Base-by-base conservation (phyloP, 2,888 invertebrate species). In the Seira musarum region DNA sequence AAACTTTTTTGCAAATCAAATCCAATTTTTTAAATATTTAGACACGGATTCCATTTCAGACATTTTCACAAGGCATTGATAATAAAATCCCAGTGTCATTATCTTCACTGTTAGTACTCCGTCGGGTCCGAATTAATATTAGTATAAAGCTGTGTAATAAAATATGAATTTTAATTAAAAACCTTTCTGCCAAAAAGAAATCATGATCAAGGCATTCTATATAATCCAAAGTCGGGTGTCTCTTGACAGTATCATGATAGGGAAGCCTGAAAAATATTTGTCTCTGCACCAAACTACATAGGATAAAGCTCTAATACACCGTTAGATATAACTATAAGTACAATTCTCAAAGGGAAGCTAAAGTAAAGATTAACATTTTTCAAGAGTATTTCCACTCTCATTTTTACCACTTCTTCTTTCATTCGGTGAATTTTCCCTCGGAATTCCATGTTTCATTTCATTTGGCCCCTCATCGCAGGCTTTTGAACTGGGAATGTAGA, bases 151-250 rank as follows among this genome's bases (percentile, higher is more conserved):
- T 8, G 22, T 13, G 72, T 24, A 72, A 65, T 72, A 72, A 72
- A 72, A 72, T 64, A 65, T 65, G 72, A 64, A 72, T 64, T 72
- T 72, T 72, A 65, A 72, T 72, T 72, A 72, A 72, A 40, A 72
- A 71, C 46, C 71, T 40, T 40, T 63, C 63, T 71, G 35, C 70
- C 17, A 64, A 25, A 63, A 61, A 63, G 17, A n/a, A n/a, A 40
- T 40, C 40, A 40, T 40, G 40, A 40, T 40, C 40, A 5, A 13
- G n/a, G n/a, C n/a, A n/a, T n/a, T n/a, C n/a, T n/a, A n/a, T n/a
- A n/a, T n/a, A 40, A 40, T 40, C 40, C 40, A 40, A 40, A 13
- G 40, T n/a, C n/a, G n/a, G 6, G 40, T 13, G 13, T 40, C 13
- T 40, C 40, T 13, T 40, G 40, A 40, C 40, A 40, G 13, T 40